Percentiles rank a stretch among this genome's conserved stretches.
Conservation (phyloP, 2,888 invertebrate genomes). For the Formica aserva region DNA sequence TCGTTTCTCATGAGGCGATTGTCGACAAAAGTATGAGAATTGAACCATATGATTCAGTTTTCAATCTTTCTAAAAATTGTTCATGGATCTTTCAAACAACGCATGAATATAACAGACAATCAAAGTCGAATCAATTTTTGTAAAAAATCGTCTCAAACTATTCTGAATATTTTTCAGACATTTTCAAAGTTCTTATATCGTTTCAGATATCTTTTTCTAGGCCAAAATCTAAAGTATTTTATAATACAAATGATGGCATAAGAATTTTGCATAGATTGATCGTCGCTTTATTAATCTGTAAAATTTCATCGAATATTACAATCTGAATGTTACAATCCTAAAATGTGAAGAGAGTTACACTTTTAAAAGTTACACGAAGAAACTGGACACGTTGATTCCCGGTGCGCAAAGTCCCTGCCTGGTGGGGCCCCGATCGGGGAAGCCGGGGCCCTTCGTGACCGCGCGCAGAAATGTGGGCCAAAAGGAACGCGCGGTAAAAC, state of each 20-base stretch:
- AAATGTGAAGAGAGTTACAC: neutral
- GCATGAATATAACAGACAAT: neutral
- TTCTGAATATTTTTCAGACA: neutral
- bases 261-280: neutral
- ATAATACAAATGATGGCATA: neutral
- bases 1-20: constrained; percentile 65
- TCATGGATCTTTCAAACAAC: neutral
- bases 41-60: neutral
- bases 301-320: neutral
- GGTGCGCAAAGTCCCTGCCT: neutral
- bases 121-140: neutral
- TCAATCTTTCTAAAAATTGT: neutral
- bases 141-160: neutral
- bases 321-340: neutral
- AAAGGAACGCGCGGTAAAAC: constrained; percentile 62
- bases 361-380: constrained; percentile 17
- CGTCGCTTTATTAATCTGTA: neutral
- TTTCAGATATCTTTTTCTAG: neutral
- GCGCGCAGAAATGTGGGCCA: constrained; percentile 14
- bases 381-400: constrained; percentile 8
- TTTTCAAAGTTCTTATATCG: neutral
- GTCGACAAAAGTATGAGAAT: neutral
- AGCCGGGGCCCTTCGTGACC: constrained; percentile 32
- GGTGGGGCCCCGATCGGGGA: neutral
- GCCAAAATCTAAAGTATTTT: neutral